Evolutionary conservation across 2,888 invertebrate species (phyloP).

Genomic region (Pachymerium ferrugineum): DNA sequence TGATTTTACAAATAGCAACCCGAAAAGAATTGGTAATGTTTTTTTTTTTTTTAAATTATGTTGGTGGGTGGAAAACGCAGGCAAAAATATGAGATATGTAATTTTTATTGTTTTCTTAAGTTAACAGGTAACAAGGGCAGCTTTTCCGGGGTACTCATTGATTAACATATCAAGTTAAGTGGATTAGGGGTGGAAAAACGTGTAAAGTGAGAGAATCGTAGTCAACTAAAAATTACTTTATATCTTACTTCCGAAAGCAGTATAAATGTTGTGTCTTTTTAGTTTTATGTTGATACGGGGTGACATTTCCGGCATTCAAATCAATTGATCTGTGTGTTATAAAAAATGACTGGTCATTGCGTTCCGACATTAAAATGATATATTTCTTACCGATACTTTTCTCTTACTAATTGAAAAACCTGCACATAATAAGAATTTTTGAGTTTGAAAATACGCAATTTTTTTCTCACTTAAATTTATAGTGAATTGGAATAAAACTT

Average conservation of each 20-base stretch:
- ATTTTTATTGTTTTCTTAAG: background rate
- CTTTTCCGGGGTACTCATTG: background rate
- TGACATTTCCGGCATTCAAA: background rate
- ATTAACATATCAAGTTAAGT: background rate
- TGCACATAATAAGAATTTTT: no score
- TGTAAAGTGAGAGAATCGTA: background rate
- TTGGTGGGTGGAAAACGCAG: no score
- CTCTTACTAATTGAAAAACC: no score
- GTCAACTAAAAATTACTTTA: background rate
- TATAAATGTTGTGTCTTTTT: background rate
- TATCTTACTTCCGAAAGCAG: background rate
- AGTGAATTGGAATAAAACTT: background rate
- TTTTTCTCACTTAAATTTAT: background rate
- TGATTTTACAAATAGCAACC: no score
- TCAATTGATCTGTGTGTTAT: background rate
- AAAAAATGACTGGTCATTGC: no score
- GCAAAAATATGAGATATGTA: background rate
- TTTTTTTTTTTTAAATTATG: no score
- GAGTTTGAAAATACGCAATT: no score
- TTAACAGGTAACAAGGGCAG: background rate
- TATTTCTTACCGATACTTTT: no score
- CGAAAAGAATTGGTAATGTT: no score
- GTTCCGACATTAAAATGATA: no score
- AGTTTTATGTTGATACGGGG: background rate
- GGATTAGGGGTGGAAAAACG: background rate